A percentile compares a stretch with the other conserved stretches of the same genome.
These are phyloP conservation scores for Axis porcinus DNA, from an alignment of 2,113 vertebrate genomes.

Conservation along the genomic window DNA sequence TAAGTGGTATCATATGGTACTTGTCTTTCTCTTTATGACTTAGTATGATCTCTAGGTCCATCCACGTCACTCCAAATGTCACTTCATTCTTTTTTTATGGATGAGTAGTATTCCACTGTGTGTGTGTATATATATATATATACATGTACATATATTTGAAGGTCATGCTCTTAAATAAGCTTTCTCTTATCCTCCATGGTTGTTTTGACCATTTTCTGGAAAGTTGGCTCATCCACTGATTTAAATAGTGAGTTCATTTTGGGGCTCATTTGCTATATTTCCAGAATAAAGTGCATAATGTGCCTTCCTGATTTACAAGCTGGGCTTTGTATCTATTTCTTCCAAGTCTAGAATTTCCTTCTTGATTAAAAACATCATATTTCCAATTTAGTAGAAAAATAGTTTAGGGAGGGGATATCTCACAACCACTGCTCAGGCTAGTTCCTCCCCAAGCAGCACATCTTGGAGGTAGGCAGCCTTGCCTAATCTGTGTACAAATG, in stretches of 20 bases:
- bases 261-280: background rate
- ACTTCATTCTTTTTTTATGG: background rate
- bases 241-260: conserved; percentile 34
- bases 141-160: background rate
- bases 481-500: background rate
- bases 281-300: background rate
- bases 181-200: background rate
- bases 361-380: conserved; percentile 32
- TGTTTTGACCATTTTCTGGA: conserved; percentile 30
- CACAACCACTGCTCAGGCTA: background rate
- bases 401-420: background rate
- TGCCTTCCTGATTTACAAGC: conserved; percentile 1
- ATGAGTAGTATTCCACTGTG: background rate
- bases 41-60: background rate
- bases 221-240: conserved; percentile 23
- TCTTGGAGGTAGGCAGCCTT: background rate
- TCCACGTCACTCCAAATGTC: background rate
- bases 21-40: background rate
- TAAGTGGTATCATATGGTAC: background rate
- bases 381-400: conserved; percentile 19
- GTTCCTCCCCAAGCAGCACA: background rate
- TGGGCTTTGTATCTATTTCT: conserved; percentile 7
- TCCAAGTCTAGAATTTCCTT: conserved; percentile 21
- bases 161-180: conserved; percentile 15
- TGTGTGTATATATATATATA: background rate